These are phyloP conservation scores for Tokudaia muenninki DNA, from an alignment of 2,797 vertebrate genomes.

Conservation along the genomic window DNA sequence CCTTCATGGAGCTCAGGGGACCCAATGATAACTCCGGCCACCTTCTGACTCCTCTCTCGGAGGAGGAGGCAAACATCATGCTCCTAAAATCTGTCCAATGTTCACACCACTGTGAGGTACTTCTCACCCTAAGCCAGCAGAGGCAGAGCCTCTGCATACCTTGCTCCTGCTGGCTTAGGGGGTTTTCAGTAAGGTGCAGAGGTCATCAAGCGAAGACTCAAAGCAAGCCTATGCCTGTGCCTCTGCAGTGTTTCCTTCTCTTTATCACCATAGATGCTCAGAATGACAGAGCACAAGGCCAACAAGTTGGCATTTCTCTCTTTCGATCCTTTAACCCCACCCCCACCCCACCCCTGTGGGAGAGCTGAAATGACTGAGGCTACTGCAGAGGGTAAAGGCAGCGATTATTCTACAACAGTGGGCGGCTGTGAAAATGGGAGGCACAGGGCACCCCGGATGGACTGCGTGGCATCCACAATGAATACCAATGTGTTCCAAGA, in stretches of 20 bases:
- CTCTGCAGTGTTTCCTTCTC: conserved; percentile 56
- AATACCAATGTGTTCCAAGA: conserved; percentile 74
- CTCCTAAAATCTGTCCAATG: conserved; percentile 64
- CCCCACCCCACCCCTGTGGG: neutral
- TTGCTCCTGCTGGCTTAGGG: conserved; percentile 38
- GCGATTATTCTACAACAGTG: conserved; percentile 75
- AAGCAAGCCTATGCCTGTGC: conserved; percentile 22
- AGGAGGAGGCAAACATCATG: conserved; percentile 51
- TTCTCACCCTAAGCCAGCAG: conserved; percentile 75
- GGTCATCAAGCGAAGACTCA: conserved; percentile 68
- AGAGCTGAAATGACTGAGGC: neutral
- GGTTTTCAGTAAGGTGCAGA: conserved; percentile 55
- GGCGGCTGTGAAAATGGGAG: conserved; percentile 81
- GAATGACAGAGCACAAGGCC: conserved; percentile 67
- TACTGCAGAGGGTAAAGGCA: conserved; percentile 14
- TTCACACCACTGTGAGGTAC: conserved; percentile 76
- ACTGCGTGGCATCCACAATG: neutral
- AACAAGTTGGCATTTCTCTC: conserved; percentile 70
- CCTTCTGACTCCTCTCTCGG: neutral
- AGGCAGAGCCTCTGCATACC: conserved; percentile 46
- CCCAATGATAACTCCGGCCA: conserved; percentile 30
- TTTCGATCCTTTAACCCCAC: conserved; percentile 44
- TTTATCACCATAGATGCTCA: conserved; percentile 76
- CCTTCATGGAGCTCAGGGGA: neutral
- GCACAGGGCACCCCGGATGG: conserved; percentile 75